Base-by-base conservation (phyloP, 2,113 vertebrate species). In the Euleptes europaea region DNA sequence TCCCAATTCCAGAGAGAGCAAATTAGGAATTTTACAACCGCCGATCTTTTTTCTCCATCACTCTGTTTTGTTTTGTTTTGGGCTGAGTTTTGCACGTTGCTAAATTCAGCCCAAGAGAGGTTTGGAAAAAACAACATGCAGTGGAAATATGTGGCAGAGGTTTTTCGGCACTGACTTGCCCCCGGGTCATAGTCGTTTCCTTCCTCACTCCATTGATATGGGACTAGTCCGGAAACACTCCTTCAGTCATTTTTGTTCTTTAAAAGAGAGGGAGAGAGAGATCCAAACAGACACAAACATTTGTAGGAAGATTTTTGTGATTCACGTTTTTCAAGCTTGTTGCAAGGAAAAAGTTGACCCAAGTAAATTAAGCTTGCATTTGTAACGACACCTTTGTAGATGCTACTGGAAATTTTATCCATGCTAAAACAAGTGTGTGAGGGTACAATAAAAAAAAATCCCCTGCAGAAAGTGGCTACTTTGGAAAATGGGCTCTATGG, bases 111-210 rank as follows among this genome's bases (percentile, higher is more conserved):
- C 90, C 86, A 84, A 93, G 85, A 83, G 7, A 89, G 84, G 84
- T 84, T 90, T 88, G 67, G 78, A 90, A 92, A 70, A 89, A 94
- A 80, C 23, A 26, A 91, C 84, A 85, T 87, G 80, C 88, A 80
- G 40, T 26, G 49, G 87, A 88, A 92, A 93, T 89, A 63, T 75
- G 80, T 90, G 88, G 92, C 83, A 84, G 86, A 89, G 90, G 86
- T 76, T 79, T 93, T 88, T 89, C 57, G 84, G 92, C 90, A 57
- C 80, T 84, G 88, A 86, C 92, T 92, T 91, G 47, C 17, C 67
- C n/a, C 87, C 93, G 86, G 89, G 72, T 82, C 90, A 89, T 88
- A 86, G 93, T 88, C 84, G 84, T 91, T 95, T 93, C 90, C 92
- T 95, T 94, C 91, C 91, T 92, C 92, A 87, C 90, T 87, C 72